phyloP scores from a whole-genome alignment of 2,888 invertebrate species.

The Diaperis boleti region DNA sequence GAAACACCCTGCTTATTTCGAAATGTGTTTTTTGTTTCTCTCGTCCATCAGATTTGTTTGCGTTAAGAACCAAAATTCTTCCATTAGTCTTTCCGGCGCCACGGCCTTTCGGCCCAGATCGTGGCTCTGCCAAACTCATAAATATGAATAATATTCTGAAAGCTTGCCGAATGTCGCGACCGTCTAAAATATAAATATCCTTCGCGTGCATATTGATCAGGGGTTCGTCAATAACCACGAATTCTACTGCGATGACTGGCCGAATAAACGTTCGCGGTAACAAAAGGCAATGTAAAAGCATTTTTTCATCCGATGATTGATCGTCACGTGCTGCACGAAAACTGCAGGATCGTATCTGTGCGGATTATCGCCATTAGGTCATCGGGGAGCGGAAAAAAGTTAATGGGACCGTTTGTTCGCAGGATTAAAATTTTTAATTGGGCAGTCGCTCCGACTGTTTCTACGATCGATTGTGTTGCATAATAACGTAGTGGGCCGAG shows the following conservation, averaged over 20 bases:
- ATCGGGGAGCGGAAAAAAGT: background rate
- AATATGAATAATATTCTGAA: slow-evolving; percentile 29
- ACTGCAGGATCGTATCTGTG: slow-evolving; percentile 14
- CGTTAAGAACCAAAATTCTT: no score
- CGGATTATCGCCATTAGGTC: slow-evolving; percentile 18
- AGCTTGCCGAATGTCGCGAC: slow-evolving; percentile 10
- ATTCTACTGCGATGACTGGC: slow-evolving; percentile 21
- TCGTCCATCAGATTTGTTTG: no score
- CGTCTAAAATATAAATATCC: slow-evolving; percentile 12
- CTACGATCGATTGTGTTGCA: background rate
- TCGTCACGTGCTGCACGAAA: slow-evolving; percentile 31
- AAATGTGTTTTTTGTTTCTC: no score
- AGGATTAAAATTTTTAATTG: slow-evolving; percentile 21
- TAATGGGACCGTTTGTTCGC: slow-evolving; percentile 7
- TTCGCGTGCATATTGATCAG: slow-evolving; percentile 22
- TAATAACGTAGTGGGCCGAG: background rate
- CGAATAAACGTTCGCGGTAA: slow-evolving; percentile 23
- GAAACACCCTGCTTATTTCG: no score
- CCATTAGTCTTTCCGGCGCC: no score
- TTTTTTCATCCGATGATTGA: slow-evolving; percentile 31
- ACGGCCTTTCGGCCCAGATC: no score
- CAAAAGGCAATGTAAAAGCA: slow-evolving; percentile 19
- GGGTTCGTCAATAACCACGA: slow-evolving; percentile 19
- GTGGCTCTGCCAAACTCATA: slow-evolving; percentile 26
- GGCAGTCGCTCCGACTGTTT: slow-evolving; percentile 4